Percentiles rank a stretch among this genome's conserved stretches.
Evolutionary conservation across 2,113 vertebrate species (phyloP).

Genomic region (Pseudopipra pipra): DNA sequence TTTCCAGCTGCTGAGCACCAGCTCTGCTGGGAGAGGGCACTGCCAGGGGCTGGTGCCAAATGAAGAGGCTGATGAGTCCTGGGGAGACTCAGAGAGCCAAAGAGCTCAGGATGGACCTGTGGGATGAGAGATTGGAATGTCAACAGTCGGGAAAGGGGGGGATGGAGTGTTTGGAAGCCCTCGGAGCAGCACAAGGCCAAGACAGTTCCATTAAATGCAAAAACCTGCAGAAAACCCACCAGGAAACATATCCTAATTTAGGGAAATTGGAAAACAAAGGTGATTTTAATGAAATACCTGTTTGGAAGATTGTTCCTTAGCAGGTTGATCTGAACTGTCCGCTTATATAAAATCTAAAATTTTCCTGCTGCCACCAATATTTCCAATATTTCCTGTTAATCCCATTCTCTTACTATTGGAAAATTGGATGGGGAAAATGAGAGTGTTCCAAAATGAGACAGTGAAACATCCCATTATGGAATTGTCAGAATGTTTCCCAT

Average conservation of each 20-base stretch:
- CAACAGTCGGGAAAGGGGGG: background rate
- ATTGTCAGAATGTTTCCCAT: background rate
- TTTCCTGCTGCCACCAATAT: too few relatives aligned
- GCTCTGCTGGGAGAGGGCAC: background rate
- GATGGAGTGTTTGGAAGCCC: background rate
- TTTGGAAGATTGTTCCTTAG: background rate
- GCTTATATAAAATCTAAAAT: background rate
- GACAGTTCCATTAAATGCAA: background rate
- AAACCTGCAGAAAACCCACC: background rate
- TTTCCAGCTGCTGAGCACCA: background rate
- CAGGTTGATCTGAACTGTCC: background rate
- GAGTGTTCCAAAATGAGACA: background rate
- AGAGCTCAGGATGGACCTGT: rapidly evolving
- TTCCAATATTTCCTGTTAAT: background rate
- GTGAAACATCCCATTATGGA: background rate
- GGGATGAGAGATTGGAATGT: background rate
- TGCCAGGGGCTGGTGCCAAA: background rate
- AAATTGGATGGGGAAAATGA: background rate
- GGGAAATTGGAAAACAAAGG: background rate
- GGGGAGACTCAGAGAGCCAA: background rate
- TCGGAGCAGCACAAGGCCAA: background rate
- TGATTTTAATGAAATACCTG: background rate
- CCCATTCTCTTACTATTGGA: background rate
- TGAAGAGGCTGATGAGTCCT: background rate
- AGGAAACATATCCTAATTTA: background rate